Evolutionary conservation across 2,797 vertebrate species (phyloP).

Genomic region (Thamnophis elegans): DNA sequence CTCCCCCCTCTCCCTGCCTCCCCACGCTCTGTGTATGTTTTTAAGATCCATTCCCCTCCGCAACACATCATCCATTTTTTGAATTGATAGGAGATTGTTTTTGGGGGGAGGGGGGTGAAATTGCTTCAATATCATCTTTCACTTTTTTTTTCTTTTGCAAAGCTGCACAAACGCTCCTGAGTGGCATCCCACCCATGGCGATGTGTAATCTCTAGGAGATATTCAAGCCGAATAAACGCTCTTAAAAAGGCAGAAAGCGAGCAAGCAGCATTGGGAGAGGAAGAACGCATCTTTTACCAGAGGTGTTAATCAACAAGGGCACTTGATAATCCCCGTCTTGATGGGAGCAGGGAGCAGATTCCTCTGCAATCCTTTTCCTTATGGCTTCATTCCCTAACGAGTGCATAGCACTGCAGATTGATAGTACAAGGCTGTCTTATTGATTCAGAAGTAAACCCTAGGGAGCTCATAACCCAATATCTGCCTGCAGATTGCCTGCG

Average conservation of each 20-base stretch:
- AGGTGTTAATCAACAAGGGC: neutral
- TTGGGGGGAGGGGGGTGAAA: neutral
- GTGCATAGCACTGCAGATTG: neutral
- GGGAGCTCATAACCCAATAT: neutral
- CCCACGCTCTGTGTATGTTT: neutral
- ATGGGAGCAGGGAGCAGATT: neutral
- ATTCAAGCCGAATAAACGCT: neutral
- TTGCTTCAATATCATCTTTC: constrained; percentile 1
- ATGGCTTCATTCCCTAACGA: neutral
- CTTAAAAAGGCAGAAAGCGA: neutral
- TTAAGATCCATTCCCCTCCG: no score
- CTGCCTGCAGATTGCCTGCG: neutral
- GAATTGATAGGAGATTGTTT: neutral
- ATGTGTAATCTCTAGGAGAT: constrained; percentile 17
- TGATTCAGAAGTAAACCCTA: neutral
- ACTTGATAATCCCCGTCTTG: neutral
- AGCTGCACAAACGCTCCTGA: constrained; percentile 8
- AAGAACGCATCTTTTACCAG: neutral
- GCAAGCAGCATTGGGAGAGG: neutral
- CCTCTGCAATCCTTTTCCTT: neutral
- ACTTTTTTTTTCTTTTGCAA: neutral
- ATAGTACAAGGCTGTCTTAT: neutral
- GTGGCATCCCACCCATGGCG: constrained; percentile 3
- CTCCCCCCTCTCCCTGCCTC: no score
- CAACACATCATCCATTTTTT: neutral